A percentile compares a stretch with the other conserved stretches of the same genome.
Conservation (phyloP, 2,888 invertebrate species). For the Ommatoiulus sabulosus region DNA sequence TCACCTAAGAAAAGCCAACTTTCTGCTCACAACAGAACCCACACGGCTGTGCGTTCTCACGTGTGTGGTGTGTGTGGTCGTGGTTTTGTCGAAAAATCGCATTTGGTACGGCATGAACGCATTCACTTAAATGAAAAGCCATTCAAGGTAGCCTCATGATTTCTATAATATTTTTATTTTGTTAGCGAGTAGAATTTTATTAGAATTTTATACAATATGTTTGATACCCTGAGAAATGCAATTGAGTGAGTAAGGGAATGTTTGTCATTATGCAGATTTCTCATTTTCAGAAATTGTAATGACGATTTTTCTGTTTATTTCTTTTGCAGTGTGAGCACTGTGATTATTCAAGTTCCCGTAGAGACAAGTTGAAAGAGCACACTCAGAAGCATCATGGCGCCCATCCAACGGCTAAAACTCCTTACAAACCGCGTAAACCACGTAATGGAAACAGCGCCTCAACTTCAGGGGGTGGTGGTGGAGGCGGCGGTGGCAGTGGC, state of each 20-base stretch:
- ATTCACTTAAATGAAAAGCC: conserved; percentile 76
- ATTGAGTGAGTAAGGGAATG: too few species aligned
- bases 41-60: conserved; percentile 72
- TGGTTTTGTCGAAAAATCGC: conserved; percentile 77
- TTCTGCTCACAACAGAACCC: conserved; percentile 75
- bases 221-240: too few species aligned
- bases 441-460: conserved; percentile 58
- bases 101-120: conserved; percentile 76
- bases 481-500: conserved; percentile 47
- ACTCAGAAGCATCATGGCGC: conserved; percentile 69
- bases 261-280: background rate
- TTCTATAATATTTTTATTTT: background rate
- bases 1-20: conserved; percentile 76
- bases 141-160: conserved; percentile 68
- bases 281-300: background rate
- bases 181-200: too few species aligned
- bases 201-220: too few species aligned
- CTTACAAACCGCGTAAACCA: conserved; percentile 63
- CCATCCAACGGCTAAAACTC: conserved; percentile 62
- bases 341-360: conserved; percentile 75
- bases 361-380: conserved; percentile 76
- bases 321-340: conserved; percentile 71
- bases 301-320: background rate
- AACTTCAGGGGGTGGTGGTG: conserved; percentile 54
- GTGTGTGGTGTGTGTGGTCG: conserved; percentile 74